Evolutionary conservation across 2,797 vertebrate genomes (phyloP), one percentile per base, ranked within the genome.

Genomic region (Enteromius unitaeniatus): DNA sequence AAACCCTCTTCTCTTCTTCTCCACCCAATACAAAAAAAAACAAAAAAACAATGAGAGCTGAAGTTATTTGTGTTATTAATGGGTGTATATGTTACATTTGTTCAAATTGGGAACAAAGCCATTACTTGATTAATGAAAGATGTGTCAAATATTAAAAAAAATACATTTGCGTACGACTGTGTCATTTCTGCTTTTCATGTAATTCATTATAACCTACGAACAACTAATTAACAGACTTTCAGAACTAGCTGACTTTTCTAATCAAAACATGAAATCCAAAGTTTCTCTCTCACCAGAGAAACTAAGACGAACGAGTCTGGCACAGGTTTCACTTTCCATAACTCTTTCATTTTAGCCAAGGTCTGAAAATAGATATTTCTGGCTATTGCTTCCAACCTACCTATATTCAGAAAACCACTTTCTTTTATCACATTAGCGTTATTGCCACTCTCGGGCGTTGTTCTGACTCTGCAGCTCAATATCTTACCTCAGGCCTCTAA

Each of bases 391-490:
- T 92, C 92, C 91, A 93, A 90, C 91, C 90, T 92, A 92, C 93
- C 91, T 93, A 92, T 86, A 93, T 93, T 93, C 93, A 91, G 93
- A 93, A 89, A 92, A 91, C 90, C 91, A 93, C 93, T 93, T 93
- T 92, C 93, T 93, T 90, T 95, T 92, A 95, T 95, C 91, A 89
- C 90, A 95, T 95, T 95, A 95, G 91, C 83, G 86, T 94, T 95
- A 95, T 95, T 94, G 94, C 94, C 93, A 90, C 92, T 94, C 93
- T 92, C 91, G 89, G 64, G 84, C 89, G 90, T 93, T 90, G 89
- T 90, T 91, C 90, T 72, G 90, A 92, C 92, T 93, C 91, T 64
- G 90, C 90, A 92, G 86, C 93, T 90, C 92, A 92, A 93, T 90
- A 91, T 91, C 92, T 93, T 90, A 90, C 92, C 94, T 91, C 86